Evolutionary conservation across 2,113 vertebrate genomes (phyloP).

Genomic region (Daubentonia madagascariensis): DNA sequence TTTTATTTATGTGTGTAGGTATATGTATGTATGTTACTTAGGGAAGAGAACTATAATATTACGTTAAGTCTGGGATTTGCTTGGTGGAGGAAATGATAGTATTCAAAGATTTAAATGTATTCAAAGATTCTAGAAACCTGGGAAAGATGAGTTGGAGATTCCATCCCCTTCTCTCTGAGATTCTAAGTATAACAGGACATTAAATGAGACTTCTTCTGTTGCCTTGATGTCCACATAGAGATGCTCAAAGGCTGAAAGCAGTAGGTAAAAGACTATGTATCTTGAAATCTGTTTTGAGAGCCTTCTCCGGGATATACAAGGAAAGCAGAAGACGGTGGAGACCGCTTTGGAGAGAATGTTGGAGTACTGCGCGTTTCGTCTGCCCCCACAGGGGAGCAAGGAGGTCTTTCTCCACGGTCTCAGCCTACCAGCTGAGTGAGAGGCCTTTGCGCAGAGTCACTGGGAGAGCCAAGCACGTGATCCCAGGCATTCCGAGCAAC

Average conservation of each 20-base stretch:
- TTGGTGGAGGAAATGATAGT: neutral
- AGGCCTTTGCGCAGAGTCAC: neutral
- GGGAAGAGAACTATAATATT: neutral
- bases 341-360: neutral
- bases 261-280: neutral
- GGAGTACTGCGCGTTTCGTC: neutral
- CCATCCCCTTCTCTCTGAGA: neutral
- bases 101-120: neutral
- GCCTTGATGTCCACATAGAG: neutral
- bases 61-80: neutral
- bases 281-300: too few species aligned
- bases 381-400: accelerated
- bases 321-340: neutral
- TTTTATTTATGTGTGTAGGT: neutral
- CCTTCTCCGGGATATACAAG: neutral
- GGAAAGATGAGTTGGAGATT: neutral
- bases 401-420: neutral
- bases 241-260: neutral
- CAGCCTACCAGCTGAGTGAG: neutral
- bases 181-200: neutral
- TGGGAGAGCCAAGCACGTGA: neutral
- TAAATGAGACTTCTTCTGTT: neutral
- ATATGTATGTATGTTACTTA: neutral
- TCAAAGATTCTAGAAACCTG: neutral
- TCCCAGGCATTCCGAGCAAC: too few species aligned